These are phyloP conservation scores for Lota lota DNA, from an alignment of 2,113 vertebrate genomes.

Conservation along the genomic window DNA sequence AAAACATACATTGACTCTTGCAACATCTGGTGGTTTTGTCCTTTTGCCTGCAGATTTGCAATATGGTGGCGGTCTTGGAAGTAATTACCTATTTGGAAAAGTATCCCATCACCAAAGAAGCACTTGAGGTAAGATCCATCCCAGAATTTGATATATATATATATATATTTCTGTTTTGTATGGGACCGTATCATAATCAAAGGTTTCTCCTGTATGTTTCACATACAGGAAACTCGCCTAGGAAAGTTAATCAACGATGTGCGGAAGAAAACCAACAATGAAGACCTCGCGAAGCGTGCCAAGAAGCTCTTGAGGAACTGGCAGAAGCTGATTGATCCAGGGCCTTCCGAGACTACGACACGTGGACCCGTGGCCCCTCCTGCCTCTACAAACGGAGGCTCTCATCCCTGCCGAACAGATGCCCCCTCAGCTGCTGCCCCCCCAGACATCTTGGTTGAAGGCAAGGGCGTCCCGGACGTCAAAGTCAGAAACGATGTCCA, in stretches of 20 bases:
- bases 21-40: background rate
- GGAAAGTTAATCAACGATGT: constrained; percentile 99
- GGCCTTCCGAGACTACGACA: constrained; percentile 73
- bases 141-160: background rate
- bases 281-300: constrained; percentile 96
- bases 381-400: constrained; percentile 84
- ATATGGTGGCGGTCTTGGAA: constrained; percentile 97
- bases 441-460: constrained; percentile 59
- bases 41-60: constrained; percentile 83
- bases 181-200: background rate
- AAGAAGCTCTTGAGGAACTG: constrained; percentile 95
- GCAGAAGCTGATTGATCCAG: constrained; percentile 95
- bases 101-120: constrained; percentile 99
- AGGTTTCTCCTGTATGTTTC: constrained; percentile 17
- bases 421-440: constrained; percentile 57
- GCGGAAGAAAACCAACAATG: constrained; percentile 94
- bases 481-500: constrained; percentile 90
- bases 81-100: constrained; percentile 97
- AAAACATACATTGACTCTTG: background rate
- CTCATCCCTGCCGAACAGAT: constrained; percentile 88
- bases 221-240: constrained; percentile 87
- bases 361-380: constrained; percentile 63
- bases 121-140: constrained; percentile 84
- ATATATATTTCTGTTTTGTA: background rate
- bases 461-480: constrained; percentile 81